A percentile compares a stretch with the other conserved stretches of the same genome.
Evolutionary conservation across 1,140 invertebrate genomes (phyloP).

Genomic region (Meloidogyne chitwoodi): DNA sequence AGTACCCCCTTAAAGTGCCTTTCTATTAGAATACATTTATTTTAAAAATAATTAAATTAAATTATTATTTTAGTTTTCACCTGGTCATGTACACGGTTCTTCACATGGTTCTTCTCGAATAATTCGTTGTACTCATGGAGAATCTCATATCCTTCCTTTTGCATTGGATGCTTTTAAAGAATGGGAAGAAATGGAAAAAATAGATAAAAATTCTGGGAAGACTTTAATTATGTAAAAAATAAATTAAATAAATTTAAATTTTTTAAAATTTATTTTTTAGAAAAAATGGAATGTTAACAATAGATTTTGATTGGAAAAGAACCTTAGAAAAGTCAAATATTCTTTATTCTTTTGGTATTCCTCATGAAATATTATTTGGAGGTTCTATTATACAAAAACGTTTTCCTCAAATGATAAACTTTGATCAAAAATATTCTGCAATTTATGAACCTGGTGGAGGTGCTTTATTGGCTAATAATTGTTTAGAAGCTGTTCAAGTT

Average conservation of each 20-base stretch:
- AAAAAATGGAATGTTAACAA: slow-evolving; percentile 44
- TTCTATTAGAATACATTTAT: background rate
- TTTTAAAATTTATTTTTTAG: slow-evolving; percentile 18
- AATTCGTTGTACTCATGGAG: slow-evolving; percentile 36
- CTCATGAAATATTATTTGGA: slow-evolving; percentile 16
- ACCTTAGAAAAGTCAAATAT: slow-evolving; percentile 27
- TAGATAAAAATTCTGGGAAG: slow-evolving; percentile 13
- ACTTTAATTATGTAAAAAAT: slow-evolving; percentile 6
- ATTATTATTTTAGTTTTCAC: slow-evolving; percentile 14
- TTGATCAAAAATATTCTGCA: slow-evolving; percentile 35
- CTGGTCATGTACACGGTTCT: slow-evolving; percentile 33
- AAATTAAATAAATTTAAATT: background rate
- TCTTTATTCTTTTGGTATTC: slow-evolving; percentile 24
- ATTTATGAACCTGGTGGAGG: slow-evolving; percentile 39
- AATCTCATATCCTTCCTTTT: slow-evolving; percentile 34
- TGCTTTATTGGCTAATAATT: slow-evolving; percentile 39
- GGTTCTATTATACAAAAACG: slow-evolving; percentile 2
- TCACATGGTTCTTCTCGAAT: slow-evolving; percentile 46
- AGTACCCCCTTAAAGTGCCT: background rate
- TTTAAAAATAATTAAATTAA: background rate
- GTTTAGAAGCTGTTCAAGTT: slow-evolving; percentile 34
- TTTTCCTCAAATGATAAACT: slow-evolving; percentile 39
- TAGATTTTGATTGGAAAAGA: slow-evolving; percentile 16
- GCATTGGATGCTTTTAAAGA: slow-evolving; percentile 32
- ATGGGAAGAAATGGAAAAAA: slow-evolving; percentile 32